A percentile compares a stretch with the other conserved stretches of the same genome.
These are phyloP conservation scores for Heliconius ethilla DNA, from an alignment of 2,888 invertebrate species.

Conservation along the genomic window DNA sequence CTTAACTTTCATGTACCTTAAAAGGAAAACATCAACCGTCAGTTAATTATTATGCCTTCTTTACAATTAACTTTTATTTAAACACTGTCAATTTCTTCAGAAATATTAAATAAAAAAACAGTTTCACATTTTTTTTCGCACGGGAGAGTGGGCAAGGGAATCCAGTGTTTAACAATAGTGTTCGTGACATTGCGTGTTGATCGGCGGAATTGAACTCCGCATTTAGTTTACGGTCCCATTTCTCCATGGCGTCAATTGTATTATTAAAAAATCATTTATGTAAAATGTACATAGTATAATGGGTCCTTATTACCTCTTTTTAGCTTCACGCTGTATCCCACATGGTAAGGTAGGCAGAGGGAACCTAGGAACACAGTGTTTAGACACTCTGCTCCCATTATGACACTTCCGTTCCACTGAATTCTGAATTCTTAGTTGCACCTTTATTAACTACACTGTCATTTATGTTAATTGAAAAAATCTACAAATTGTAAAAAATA, in stretches of 20 bases:
- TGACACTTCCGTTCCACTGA: background rate
- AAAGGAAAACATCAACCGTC: too few species aligned
- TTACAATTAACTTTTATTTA: fast-evolving
- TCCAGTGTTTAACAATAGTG: too few species aligned
- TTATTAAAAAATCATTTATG: background rate
- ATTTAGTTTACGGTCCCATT: background rate
- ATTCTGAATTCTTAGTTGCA: too few species aligned
- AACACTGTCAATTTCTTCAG: background rate
- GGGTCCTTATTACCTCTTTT: background rate
- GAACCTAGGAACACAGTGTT: background rate
- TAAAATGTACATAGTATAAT: background rate
- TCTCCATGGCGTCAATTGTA: background rate
- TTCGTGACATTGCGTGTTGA: background rate
- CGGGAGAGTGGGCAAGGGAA: background rate
- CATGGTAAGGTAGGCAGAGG: background rate
- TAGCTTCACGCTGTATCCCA: background rate
- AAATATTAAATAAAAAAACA: background rate
- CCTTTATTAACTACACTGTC: background rate
- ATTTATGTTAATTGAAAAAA: background rate
- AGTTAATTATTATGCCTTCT: background rate
- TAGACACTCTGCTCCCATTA: background rate
- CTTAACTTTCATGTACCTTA: too few species aligned
- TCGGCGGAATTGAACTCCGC: background rate
- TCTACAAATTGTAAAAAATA: background rate
- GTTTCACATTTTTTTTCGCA: background rate